Evolutionary conservation across 2,113 vertebrate species (phyloP).

Genomic region (Heliornis fulica): DNA sequence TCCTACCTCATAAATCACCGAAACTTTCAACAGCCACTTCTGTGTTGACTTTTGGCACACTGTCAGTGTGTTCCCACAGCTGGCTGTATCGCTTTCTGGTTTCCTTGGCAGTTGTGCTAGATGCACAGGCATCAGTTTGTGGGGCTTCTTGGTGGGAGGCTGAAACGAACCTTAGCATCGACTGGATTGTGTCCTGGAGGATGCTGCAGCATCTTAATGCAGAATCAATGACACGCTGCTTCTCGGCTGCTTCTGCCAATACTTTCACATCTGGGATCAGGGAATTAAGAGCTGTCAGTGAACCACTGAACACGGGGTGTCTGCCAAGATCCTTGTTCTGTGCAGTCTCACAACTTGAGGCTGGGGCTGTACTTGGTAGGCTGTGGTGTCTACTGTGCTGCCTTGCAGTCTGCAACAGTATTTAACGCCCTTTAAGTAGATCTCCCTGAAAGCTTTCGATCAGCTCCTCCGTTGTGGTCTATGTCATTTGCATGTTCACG

Average conservation of each 20-base stretch:
- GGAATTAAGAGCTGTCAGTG: not conserved
- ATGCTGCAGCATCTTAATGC: not conserved
- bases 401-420: not conserved
- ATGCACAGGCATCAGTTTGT: not conserved
- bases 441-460: not conserved
- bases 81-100: not conserved
- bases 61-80: not conserved
- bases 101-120: not conserved
- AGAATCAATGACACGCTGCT: not conserved
- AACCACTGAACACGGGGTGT: not conserved
- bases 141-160: not conserved
- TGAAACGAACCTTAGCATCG: not conserved
- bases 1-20: not conserved
- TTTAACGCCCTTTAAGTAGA: not conserved
- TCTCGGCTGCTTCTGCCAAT: not conserved
- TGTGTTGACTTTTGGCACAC: not conserved
- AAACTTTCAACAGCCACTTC: not conserved
- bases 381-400: not conserved
- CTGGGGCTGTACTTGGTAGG: not conserved
- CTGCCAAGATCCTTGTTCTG: not conserved
- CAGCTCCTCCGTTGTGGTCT: not conserved
- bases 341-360: not conserved
- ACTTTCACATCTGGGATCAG: not conserved
- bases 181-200: not conserved
- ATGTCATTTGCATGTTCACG: rapidly evolving